Conservation (phyloP, 2,113 vertebrate genomes). For the Lycocorax pyrrhopterus region DNA sequence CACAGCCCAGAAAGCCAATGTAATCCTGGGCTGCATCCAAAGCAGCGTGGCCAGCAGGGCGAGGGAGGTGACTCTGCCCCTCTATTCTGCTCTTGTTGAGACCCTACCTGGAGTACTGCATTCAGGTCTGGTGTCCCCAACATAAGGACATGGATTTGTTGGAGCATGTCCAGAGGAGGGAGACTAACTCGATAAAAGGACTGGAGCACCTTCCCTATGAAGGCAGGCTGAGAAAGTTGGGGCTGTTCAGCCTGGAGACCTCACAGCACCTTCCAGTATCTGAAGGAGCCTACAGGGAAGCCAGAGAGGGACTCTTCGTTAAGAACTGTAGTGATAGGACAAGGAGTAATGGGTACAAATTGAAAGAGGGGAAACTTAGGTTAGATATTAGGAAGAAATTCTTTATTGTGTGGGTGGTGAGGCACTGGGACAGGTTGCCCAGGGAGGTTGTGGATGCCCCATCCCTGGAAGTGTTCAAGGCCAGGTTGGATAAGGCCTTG, state of each 20-base stretch:
- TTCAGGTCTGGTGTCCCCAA: not conserved
- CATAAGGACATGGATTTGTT: not conserved
- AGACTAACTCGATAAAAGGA: not conserved
- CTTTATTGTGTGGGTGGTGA: too few relatives aligned
- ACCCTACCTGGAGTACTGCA: not conserved
- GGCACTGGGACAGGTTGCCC: too few relatives aligned
- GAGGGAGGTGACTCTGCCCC: not conserved
- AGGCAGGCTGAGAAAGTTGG: not conserved
- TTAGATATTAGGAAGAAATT: too few relatives aligned
- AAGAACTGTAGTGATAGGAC: not conserved
- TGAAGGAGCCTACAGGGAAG: not conserved
- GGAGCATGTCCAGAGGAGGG: not conserved
- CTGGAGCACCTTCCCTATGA: not conserved
- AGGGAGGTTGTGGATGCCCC: too few relatives aligned
- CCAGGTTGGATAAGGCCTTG: too few relatives aligned
- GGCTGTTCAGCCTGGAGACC: not conserved
- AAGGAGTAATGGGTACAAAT: too few relatives aligned
- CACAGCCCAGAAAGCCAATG: not conserved
- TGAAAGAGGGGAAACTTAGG: too few relatives aligned
- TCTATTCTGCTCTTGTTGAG: not conserved
- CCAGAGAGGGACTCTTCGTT: not conserved
- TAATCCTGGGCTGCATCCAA: not conserved
- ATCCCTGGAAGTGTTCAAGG: too few relatives aligned
- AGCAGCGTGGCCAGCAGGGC: not conserved
- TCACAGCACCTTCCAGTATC: not conserved